Conservation (phyloP, 2,888 invertebrate genomes). For the Melinaea menophilus region DNA sequence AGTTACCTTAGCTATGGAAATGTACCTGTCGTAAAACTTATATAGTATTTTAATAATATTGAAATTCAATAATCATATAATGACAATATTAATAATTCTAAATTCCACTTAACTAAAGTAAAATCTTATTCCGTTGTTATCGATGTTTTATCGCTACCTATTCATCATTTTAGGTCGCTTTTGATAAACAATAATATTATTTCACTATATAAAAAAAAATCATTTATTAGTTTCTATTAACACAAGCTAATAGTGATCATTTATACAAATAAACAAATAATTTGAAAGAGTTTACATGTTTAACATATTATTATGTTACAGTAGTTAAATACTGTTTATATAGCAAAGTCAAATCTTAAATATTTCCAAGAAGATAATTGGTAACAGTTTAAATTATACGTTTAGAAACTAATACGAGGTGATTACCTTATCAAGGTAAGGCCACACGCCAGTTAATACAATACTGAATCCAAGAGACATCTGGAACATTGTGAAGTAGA, state of each 20-base stretch:
- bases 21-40: no score
- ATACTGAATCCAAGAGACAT: conserved; percentile 94
- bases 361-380: background rate
- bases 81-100: background rate
- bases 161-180: background rate
- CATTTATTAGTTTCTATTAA: no score
- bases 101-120: background rate
- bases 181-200: no score
- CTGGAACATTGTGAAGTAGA: conserved; percentile 93
- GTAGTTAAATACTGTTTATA: no score
- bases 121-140: background rate
- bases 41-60: no score
- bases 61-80: no score
- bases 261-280: no score
- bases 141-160: conserved; percentile 8
- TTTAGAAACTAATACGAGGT: background rate
- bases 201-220: no score
- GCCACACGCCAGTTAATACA: conserved; percentile 92
- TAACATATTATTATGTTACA: no score
- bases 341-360: background rate
- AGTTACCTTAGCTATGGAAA: no score
- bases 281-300: no score
- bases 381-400: background rate
- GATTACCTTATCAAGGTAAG: conserved; percentile 88
- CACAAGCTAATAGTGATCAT: no score